Conservation (phyloP, 2,888 invertebrate species). For the Drosophila rubida region DNA sequence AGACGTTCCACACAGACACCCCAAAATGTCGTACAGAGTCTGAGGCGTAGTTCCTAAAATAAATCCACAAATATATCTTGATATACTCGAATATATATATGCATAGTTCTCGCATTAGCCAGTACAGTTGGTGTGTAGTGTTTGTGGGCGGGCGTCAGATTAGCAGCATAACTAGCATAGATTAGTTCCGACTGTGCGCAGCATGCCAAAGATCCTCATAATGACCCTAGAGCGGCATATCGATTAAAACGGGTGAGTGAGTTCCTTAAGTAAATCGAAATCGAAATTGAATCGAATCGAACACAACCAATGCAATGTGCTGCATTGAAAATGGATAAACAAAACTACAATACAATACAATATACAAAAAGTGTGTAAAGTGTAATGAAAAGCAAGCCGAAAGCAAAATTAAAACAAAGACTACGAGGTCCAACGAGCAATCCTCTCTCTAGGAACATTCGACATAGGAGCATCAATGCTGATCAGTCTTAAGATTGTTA, state of each 20-base stretch:
- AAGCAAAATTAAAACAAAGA: constrained; percentile 21
- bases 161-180: constrained; percentile 50
- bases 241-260: constrained; percentile 65
- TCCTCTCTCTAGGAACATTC: constrained; percentile 52
- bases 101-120: constrained; percentile 46
- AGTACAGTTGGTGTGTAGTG: constrained; percentile 38
- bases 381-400: constrained; percentile 23
- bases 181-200: constrained; percentile 61
- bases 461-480: constrained; percentile 57
- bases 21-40: constrained; percentile 13
- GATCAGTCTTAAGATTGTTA: constrained; percentile 58
- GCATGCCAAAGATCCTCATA: constrained; percentile 43
- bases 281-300: too few relatives aligned
- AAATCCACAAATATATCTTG: too few relatives aligned
- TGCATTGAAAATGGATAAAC: constrained; percentile 40
- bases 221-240: constrained; percentile 38
- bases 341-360: too few relatives aligned
- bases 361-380: constrained; percentile 37
- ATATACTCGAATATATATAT: constrained; percentile 3
- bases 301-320: constrained; percentile 27
- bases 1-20: constrained; percentile 33
- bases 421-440: constrained; percentile 38
- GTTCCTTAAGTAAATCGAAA: constrained; percentile 53
- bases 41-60: constrained; percentile 14
- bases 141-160: constrained; percentile 36